These are phyloP conservation scores for Papilio polytes DNA, from an alignment of 1,140 invertebrate species.

Conservation along the genomic window DNA sequence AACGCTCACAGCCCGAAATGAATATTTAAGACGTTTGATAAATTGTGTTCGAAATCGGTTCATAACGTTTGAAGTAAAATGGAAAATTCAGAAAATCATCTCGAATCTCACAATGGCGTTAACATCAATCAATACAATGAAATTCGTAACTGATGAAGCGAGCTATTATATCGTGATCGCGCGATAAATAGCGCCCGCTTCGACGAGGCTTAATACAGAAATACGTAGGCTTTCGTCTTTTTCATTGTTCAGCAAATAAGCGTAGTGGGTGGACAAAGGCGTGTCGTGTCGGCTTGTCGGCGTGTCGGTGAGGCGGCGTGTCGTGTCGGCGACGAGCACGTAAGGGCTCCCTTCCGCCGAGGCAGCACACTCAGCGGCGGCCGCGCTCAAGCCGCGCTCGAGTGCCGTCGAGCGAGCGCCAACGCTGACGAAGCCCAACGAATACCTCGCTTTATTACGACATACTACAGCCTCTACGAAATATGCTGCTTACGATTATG, in stretches of 20 bases:
- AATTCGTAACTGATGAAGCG: conserved; percentile 62
- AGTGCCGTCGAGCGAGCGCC: conserved; percentile 64
- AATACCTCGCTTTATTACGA: conserved; percentile 75
- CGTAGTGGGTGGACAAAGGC: conserved; percentile 81
- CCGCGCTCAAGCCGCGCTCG: conserved; percentile 64
- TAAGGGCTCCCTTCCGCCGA: conserved; percentile 80
- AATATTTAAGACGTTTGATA: conserved; percentile 74
- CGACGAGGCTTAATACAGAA: conserved; percentile 60
- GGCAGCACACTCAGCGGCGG: conserved; percentile 72
- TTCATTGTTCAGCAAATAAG: conserved; percentile 83
- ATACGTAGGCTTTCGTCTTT: conserved; percentile 75
- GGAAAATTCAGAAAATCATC: conserved; percentile 76
- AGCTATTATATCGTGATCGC: conserved; percentile 59
- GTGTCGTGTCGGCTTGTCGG: conserved; percentile 53
- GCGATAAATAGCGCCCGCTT: conserved; percentile 57
- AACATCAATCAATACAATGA: conserved; percentile 77
- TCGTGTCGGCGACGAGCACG: conserved; percentile 65
- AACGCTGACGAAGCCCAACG: conserved; percentile 79
- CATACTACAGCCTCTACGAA: conserved; percentile 67
- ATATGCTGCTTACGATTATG: conserved; percentile 65
- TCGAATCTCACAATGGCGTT: conserved; percentile 72
- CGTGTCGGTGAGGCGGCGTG: background rate
- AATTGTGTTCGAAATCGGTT: conserved; percentile 74
- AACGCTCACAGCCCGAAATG: conserved; percentile 53
- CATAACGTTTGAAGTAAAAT: conserved; percentile 69